Evolutionary conservation across 2,888 invertebrate species (phyloP).

Genomic region (Megalurothrips usitatus): DNA sequence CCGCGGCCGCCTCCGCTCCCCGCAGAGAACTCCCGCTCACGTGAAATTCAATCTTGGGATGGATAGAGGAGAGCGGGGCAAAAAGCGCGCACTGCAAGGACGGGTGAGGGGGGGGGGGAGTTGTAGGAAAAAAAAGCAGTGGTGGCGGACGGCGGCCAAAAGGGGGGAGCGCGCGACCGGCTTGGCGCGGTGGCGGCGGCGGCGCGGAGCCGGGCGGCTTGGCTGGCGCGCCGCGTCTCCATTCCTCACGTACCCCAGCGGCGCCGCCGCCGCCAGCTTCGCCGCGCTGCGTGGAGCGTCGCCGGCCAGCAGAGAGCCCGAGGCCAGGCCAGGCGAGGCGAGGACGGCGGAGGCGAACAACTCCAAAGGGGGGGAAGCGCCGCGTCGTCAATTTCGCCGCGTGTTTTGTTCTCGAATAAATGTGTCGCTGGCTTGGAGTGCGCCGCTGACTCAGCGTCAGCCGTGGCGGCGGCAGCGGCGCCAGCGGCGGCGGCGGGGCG

Average conservation of each 20-base stretch:
- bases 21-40: background rate
- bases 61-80: background rate
- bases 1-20: background rate
- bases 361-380: background rate
- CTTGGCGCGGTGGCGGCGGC: too few species aligned
- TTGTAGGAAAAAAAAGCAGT: background rate
- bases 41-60: conserved; percentile 17
- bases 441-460: background rate
- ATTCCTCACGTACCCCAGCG: background rate
- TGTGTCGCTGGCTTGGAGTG: background rate
- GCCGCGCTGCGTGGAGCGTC: background rate
- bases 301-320: too few species aligned
- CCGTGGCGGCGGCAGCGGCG: background rate
- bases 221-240: background rate
- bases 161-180: too few species aligned
- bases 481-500: background rate
- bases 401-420: conserved; percentile 19
- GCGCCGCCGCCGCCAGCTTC: background rate
- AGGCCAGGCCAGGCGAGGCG: background rate
- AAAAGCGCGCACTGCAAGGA: background rate
- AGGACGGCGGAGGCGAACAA: background rate
- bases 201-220: too few species aligned
- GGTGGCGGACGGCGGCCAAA: background rate
- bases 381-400: background rate
- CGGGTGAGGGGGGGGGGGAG: background rate